These are phyloP conservation scores for Martes martes DNA, from an alignment of 2,113 vertebrate species.

Conservation along the genomic window DNA sequence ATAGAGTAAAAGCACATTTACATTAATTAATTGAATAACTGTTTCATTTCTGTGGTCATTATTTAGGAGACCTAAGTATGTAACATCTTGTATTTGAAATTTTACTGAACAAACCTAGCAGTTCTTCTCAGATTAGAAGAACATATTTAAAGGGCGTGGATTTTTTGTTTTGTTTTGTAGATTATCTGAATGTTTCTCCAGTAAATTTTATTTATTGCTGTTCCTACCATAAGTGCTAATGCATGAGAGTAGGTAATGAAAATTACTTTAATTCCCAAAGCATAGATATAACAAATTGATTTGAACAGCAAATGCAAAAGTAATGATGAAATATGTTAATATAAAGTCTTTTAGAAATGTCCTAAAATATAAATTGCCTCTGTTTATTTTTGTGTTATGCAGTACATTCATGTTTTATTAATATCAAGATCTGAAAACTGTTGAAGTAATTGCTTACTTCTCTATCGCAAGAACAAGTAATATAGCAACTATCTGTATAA, in stretches of 20 bases:
- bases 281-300: background rate
- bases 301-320: background rate
- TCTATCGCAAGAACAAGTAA: constrained; percentile 14
- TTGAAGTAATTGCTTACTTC: background rate
- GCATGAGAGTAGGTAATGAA: background rate
- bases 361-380: background rate
- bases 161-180: background rate
- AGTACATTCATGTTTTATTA: constrained; percentile 6
- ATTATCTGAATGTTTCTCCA: background rate
- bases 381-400: constrained; percentile 2
- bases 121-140: constrained; percentile 26
- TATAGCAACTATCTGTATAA: background rate
- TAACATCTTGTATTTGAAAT: constrained; percentile 15
- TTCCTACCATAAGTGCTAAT: background rate
- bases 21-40: background rate
- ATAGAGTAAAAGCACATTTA: background rate
- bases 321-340: background rate
- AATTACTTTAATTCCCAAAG: constrained; percentile 31
- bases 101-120: background rate
- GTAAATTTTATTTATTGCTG: background rate
- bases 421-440: background rate
- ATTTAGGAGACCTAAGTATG: background rate
- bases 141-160: background rate
- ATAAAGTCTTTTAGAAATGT: background rate
- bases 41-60: background rate